Conservation (phyloP, 2,113 vertebrate species). For the Syngnathoides biaculeatus region DNA sequence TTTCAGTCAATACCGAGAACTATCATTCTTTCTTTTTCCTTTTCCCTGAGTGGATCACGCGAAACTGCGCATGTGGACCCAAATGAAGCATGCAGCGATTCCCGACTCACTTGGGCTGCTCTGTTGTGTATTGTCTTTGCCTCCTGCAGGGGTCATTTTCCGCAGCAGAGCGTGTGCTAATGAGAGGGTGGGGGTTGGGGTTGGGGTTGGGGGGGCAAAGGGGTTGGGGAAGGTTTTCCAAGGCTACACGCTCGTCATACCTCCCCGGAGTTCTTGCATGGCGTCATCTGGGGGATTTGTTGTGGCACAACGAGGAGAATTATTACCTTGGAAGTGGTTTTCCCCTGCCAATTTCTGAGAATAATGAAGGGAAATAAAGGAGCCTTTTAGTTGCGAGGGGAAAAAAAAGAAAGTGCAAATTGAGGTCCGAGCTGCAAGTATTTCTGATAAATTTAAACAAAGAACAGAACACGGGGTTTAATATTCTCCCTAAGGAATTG, state of each 20-base stretch:
- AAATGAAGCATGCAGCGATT: not conserved
- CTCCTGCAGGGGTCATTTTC: conserved; percentile 46
- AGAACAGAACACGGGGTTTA: too few species aligned
- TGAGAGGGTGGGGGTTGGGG: conserved; percentile 44
- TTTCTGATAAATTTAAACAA: not conserved
- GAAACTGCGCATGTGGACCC: not conserved
- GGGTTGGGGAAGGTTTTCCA: conserved; percentile 44
- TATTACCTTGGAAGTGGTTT: conserved; percentile 40
- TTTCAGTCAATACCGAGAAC: not conserved
- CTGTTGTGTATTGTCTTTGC: conserved; percentile 18
- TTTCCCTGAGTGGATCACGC: not conserved
- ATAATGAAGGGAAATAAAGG: conserved; percentile 18
- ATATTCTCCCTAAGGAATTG: too few species aligned
- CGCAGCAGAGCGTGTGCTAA: conserved; percentile 45
- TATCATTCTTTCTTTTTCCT: not conserved
- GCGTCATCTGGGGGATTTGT: conserved; percentile 47
- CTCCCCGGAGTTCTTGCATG: conserved; percentile 50
- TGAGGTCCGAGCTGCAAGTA: not conserved
- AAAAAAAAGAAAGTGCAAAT: too few species aligned
- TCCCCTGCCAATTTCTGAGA: conserved; percentile 31
- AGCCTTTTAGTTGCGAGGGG: not conserved
- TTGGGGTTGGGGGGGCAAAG: conserved; percentile 49
- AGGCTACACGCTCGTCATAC: conserved; percentile 44
- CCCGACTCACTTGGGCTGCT: conserved; percentile 13
- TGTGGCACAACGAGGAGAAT: conserved; percentile 21